These are phyloP conservation scores for Nomia melanderi DNA, from an alignment of 1,140 invertebrate genomes.

Conservation along the genomic window DNA sequence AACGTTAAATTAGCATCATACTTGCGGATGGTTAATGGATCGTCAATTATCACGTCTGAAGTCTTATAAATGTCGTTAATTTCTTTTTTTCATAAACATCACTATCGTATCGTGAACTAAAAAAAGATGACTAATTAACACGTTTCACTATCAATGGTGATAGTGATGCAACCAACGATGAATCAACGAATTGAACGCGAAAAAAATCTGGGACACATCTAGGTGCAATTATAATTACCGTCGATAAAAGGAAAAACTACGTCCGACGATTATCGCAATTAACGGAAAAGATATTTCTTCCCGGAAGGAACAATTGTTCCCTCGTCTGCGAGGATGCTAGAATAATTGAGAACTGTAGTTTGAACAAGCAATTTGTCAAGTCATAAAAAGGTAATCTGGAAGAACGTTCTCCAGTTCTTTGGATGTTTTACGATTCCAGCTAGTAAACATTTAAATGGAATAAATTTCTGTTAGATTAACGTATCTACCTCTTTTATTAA, in stretches of 20 bases:
- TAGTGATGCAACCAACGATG: neutral
- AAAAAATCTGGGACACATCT: neutral
- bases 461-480: no score
- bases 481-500: no score
- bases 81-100: neutral
- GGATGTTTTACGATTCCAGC: no score
- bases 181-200: neutral
- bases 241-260: neutral
- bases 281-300: neutral
- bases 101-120: neutral
- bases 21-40: neutral
- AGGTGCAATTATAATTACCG: neutral
- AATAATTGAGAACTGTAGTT: neutral
- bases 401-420: no score
- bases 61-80: neutral
- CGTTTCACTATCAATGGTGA: neutral
- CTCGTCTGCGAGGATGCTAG: neutral
- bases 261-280: neutral
- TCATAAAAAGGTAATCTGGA: no score
- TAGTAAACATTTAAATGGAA: no score
- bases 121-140: neutral
- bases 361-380: neutral
- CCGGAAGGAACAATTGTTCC: neutral
- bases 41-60: neutral
- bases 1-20: neutral